Percentiles rank a stretch among this genome's conserved stretches.
Evolutionary conservation across 2,113 vertebrate species (phyloP).

Genomic region (Vulpes ferrilata): DNA sequence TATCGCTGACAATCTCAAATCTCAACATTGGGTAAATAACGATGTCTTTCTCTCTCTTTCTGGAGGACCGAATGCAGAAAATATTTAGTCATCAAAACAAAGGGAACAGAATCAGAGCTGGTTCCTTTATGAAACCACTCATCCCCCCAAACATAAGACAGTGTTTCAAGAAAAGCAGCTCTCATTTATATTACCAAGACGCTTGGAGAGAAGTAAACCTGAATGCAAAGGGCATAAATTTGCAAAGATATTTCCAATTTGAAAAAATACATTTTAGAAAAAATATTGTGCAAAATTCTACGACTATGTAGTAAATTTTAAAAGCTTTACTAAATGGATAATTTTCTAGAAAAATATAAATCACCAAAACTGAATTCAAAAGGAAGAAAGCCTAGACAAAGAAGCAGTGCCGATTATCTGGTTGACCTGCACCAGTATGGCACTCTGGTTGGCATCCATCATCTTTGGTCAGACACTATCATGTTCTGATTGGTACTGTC

Average conservation of each 20-base stretch:
- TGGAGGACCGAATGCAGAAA: not conserved
- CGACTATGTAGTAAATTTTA: not conserved
- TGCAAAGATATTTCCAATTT: slow-evolving; percentile 12
- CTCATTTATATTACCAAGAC: slow-evolving; percentile 5
- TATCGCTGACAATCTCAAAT: not conserved
- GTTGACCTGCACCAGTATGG: not conserved
- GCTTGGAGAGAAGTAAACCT: not conserved
- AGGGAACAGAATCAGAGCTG: slow-evolving; percentile 18
- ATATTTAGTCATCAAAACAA: slow-evolving; percentile 47
- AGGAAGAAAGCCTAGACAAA: not conserved
- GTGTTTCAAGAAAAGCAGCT: slow-evolving; percentile 21
- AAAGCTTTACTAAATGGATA: slow-evolving; percentile 18
- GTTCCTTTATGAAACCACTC: not conserved
- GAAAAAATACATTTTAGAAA: not conserved
- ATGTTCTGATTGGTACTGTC: not conserved
- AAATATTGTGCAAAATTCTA: slow-evolving; percentile 32
- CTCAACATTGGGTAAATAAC: not conserved
- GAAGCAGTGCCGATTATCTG: not conserved
- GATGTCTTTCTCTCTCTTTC: not conserved
- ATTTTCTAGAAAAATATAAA: slow-evolving; percentile 46
- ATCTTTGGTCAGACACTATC: not conserved
- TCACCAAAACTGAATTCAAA: slow-evolving; percentile 19
- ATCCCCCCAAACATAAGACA: not conserved
- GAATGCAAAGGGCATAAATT: not conserved
- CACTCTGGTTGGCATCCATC: not conserved